Evolutionary conservation across 2,888 invertebrate genomes (phyloP), one percentile per base, ranked within the genome.

Genomic region (Drosophila borborema): DNA sequence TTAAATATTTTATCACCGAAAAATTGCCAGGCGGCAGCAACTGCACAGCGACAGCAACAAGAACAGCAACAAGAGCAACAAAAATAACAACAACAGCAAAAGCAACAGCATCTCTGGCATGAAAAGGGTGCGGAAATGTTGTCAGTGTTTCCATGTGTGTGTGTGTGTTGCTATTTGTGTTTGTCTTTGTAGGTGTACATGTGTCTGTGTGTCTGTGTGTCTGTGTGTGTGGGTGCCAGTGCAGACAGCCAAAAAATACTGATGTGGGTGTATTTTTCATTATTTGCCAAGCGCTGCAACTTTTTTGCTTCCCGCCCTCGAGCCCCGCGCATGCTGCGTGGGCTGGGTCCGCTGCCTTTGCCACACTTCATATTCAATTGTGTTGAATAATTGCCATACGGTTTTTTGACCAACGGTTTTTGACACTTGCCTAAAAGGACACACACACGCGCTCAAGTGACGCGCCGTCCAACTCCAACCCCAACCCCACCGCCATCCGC

Each of bases 1-100:
- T 92, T 92, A 92, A 92, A 92, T 92, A 92, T 92, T 92, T 92
- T 92, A 92, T 92, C 91, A 92, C 91, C 85, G 89, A 92, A 91
- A 91, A 91, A 91, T 91, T 91, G 90, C 91, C 91, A 90, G 81
- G 86, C 89, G 72, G 89, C 79, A 89, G 87, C 82, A 75, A 86
- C 87, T 86, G 89, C 87, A 82, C 73, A 82, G 67, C 82, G 73
- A 68, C 73, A 76, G 56, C 88, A 80, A 64, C 82, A 77, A 60
- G 79, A 80, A 54, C 80, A 40, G 2, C 40, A 74, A 48, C 80
- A 85, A 20, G 34, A 84, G 36, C 82, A 83, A 71, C 65, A 76
- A 41, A 56, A 70, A 45, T 64, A 59, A 3, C 72, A 74, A 46
- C 80, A 85, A 31, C 81, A 82, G 66, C 68, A 76, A 28, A 53